These are phyloP conservation scores for Microchrysa polita DNA, from an alignment of 2,888 invertebrate genomes.

Conservation along the genomic window DNA sequence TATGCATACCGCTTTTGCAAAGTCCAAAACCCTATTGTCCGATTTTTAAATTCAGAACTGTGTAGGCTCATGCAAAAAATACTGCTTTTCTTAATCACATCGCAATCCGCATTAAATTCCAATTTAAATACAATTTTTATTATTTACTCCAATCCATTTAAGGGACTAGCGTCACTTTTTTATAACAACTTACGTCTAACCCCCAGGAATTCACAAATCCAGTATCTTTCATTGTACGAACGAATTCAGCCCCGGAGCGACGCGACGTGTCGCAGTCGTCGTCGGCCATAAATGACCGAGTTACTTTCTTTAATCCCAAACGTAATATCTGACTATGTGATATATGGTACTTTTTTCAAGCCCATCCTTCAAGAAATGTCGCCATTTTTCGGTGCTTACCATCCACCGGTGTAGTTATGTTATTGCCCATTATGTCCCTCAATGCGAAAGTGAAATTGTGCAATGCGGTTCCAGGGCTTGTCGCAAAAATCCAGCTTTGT, in stretches of 20 bases:
- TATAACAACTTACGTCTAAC: too few relatives aligned
- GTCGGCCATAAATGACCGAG: constrained; percentile 21
- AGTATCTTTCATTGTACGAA: background rate
- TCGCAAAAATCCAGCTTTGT: constrained; percentile 17
- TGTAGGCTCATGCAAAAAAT: background rate
- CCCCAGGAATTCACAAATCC: background rate
- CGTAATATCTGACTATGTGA: background rate
- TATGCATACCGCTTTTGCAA: too few relatives aligned
- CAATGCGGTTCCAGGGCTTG: constrained; percentile 18
- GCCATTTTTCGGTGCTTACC: background rate
- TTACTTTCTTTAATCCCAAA: constrained; percentile 18
- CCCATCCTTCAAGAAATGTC: background rate
- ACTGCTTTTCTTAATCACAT: too few relatives aligned
- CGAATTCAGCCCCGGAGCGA: too few relatives aligned
- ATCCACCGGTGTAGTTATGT: constrained; percentile 30
- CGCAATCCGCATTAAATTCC: too few relatives aligned
- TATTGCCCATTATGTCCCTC: constrained; percentile 20
- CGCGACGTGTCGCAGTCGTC: too few relatives aligned
- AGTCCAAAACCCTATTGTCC: too few relatives aligned
- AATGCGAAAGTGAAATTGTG: constrained; percentile 29
- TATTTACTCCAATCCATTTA: too few relatives aligned
- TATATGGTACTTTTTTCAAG: background rate
- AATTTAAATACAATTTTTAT: too few relatives aligned
- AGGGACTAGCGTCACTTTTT: too few relatives aligned
- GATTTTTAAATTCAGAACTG: background rate